These are phyloP conservation scores for Zingel zingel DNA, from an alignment of 2,113 vertebrate species.

Conservation along the genomic window DNA sequence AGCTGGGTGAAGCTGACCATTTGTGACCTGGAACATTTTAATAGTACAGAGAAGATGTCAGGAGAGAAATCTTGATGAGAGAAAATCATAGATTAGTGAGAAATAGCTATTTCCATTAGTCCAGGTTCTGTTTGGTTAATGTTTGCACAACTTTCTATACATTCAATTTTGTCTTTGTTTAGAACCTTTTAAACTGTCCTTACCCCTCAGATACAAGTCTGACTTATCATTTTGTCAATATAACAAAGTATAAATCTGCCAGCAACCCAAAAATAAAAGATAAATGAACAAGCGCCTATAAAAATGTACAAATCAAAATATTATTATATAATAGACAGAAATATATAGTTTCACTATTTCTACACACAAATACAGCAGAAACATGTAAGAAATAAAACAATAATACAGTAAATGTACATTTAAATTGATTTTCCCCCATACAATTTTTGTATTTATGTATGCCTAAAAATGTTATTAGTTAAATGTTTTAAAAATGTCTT, in stretches of 20 bases:
- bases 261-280: background rate
- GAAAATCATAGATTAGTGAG: background rate
- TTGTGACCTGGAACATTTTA: slow-evolving; percentile 15
- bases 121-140: background rate
- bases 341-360: background rate
- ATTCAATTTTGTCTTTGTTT: background rate
- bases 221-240: background rate
- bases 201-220: background rate
- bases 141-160: background rate
- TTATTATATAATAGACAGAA: background rate
- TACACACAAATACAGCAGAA: background rate
- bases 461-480: background rate
- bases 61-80: slow-evolving; percentile 1
- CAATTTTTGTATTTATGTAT: no score
- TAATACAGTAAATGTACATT: background rate
- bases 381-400: background rate
- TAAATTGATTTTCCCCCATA: background rate
- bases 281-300: background rate
- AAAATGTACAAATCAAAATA: background rate
- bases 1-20: background rate
- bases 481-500: background rate
- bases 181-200: background rate
- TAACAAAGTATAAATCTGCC: background rate
- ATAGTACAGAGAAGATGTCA: slow-evolving; percentile 1
- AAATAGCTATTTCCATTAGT: background rate